Evolutionary conservation across 2,797 vertebrate species (phyloP).

Genomic region (Enoplosus armatus): DNA sequence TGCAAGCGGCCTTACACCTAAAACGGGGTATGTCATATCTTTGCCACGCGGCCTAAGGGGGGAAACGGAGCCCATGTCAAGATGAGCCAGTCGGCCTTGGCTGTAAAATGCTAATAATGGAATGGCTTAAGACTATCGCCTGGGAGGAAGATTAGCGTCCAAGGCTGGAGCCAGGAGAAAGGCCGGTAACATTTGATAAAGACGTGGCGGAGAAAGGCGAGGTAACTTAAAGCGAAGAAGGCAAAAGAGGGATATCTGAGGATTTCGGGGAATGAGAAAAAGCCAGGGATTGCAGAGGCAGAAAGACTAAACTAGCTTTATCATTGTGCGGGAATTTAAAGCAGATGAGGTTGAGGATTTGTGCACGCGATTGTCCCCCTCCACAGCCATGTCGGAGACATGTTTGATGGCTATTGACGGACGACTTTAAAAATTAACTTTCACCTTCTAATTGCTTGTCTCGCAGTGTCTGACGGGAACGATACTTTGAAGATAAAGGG

Average conservation of each 20-base stretch:
- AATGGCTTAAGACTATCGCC: slow-evolving; percentile 83
- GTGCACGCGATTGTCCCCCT: slow-evolving; percentile 30
- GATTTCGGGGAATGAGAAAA: slow-evolving; percentile 77
- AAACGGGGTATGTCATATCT: slow-evolving; percentile 57
- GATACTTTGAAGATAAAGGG: slow-evolving; percentile 65
- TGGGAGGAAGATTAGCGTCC: slow-evolving; percentile 83
- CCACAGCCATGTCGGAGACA: slow-evolving; percentile 43
- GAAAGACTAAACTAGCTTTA: slow-evolving; percentile 74
- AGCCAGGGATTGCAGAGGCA: slow-evolving; percentile 71
- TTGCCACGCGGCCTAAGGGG: slow-evolving; percentile 39
- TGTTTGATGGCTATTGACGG: slow-evolving; percentile 54
- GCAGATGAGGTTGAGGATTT: slow-evolving; percentile 49
- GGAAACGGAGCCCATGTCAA: slow-evolving; percentile 47
- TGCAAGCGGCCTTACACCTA: slow-evolving; percentile 46
- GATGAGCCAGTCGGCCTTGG: slow-evolving; percentile 69
- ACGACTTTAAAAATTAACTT: slow-evolving; percentile 55
- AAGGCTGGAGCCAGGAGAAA: slow-evolving; percentile 80
- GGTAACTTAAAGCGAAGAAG: slow-evolving; percentile 67
- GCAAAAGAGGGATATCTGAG: slow-evolving; percentile 76
- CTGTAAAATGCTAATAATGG: slow-evolving; percentile 85
- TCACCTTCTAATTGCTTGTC: slow-evolving; percentile 64
- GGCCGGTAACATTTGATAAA: slow-evolving; percentile 76
- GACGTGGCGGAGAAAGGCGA: slow-evolving; percentile 59
- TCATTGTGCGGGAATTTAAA: slow-evolving; percentile 69
- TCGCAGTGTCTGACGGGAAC: slow-evolving; percentile 48